These are phyloP conservation scores for Hirtodrosophila histrioides DNA, from an alignment of 2,888 invertebrate species.

Conservation along the genomic window DNA sequence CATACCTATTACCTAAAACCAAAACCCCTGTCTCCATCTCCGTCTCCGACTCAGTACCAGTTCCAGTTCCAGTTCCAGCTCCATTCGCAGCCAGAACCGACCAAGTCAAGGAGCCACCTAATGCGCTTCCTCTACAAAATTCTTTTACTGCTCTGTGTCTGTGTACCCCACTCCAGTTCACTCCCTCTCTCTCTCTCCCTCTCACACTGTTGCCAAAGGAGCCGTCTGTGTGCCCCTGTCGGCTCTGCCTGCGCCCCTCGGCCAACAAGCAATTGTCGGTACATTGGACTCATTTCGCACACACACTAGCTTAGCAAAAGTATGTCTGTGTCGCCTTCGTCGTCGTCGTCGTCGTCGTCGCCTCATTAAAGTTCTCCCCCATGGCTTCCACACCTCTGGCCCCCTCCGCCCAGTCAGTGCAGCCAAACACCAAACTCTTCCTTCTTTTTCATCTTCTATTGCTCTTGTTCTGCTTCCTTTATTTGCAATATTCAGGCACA, in stretches of 20 bases:
- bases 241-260: slow-evolving; percentile 10
- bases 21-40: slow-evolving; percentile 7
- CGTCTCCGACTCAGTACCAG: slow-evolving; percentile 9
- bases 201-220: slow-evolving; percentile 47
- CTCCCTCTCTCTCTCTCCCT: neutral
- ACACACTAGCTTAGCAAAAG: slow-evolving; percentile 61
- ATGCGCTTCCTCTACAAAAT: slow-evolving; percentile 76
- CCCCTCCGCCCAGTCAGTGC: slow-evolving; percentile 1
- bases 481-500: slow-evolving; percentile 64
- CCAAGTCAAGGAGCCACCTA: slow-evolving; percentile 58
- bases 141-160: slow-evolving; percentile 62
- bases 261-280: slow-evolving; percentile 59
- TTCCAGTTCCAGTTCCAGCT: slow-evolving; percentile 22
- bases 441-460: slow-evolving; percentile 61
- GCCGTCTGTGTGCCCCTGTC: slow-evolving; percentile 60
- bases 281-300: slow-evolving; percentile 77
- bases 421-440: slow-evolving; percentile 72
- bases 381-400: slow-evolving; percentile 20
- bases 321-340: slow-evolving; percentile 74
- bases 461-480: slow-evolving; percentile 77
- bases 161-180: slow-evolving; percentile 1
- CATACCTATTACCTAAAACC: slow-evolving; percentile 2
- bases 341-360: slow-evolving; percentile 52
- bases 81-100: slow-evolving; percentile 22
- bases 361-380: slow-evolving; percentile 76